These are phyloP conservation scores for Brotogeris chrysoptera DNA, from an alignment of 2,797 vertebrate species.

Conservation along the genomic window DNA sequence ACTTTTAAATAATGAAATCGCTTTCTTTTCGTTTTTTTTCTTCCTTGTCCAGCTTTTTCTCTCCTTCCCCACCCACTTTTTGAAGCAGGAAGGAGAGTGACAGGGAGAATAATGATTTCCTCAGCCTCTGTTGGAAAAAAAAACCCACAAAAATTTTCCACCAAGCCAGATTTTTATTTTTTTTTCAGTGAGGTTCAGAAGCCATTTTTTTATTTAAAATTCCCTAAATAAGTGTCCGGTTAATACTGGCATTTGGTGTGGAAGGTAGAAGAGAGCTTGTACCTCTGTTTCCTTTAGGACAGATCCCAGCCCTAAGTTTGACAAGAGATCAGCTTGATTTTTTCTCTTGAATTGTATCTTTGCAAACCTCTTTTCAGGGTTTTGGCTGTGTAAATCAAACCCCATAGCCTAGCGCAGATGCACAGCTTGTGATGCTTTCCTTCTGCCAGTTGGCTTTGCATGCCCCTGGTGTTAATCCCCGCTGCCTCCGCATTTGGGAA, in stretches of 20 bases:
- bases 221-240: not conserved
- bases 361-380: not conserved
- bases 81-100: conserved; percentile 18
- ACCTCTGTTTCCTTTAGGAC: not conserved
- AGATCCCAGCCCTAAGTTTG: not conserved
- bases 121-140: conserved; percentile 23
- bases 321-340: not conserved
- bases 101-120: conserved; percentile 42
- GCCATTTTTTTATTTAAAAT: not conserved
- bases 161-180: not conserved
- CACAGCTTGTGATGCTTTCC: not conserved
- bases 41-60: not conserved
- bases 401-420: not conserved
- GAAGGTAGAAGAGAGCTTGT: not conserved
- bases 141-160: not conserved
- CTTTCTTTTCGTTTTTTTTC: not conserved
- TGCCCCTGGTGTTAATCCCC: not conserved
- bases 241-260: not conserved
- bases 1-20: not conserved
- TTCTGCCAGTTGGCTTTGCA: not conserved
- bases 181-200: not conserved
- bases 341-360: not conserved
- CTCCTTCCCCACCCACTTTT: not conserved
- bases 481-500: not conserved
- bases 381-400: not conserved